Evolutionary conservation across 2,888 invertebrate genomes (phyloP), one percentile per base, ranked within the genome.

Genomic region (Drosophila mayaguana): DNA sequence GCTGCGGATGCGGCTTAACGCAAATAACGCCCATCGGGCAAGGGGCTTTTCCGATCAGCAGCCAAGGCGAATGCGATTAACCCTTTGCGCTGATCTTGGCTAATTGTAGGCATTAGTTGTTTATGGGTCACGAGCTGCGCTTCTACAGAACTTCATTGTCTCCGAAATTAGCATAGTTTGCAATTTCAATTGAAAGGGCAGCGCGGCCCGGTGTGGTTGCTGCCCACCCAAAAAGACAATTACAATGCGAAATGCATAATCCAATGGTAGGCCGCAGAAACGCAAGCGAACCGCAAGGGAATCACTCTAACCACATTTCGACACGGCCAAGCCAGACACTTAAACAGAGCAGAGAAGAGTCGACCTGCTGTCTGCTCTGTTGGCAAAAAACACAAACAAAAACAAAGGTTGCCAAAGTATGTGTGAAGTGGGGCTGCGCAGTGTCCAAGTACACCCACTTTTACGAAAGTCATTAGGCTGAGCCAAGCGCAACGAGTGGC

Each of bases 51-150:
- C 60, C 73, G 74, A 81, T 78, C 81, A 75, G 77, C 83, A 82
- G 86, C 86, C 85, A 90, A 63, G 75, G 55, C 80, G 73, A 90
- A 89, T 89, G 72, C 73, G 91, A 86, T 91, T 90, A 89, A 78
- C 61, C 63, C 59, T 75, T 64, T 69, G 66, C 86, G 67, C 62
- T 67, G 56, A 43, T 56, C 56, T 56, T 61, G 75, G 79, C 84
- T 90, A 90, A 89, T 89, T 90, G 81, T 72, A 75, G 80, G 87
- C 87, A 87, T 87, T 89, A 90, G 90, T 89, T 87, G 78, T 88
- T 90, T 90, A 81, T 90, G 89, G 89, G 87, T 85, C 82, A 68
- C 74, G 80, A 74, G 54, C 38, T 60, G 56, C 18, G 38, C 68
- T 89, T 89, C 83, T 73, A 45, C 65, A 61, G 72, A 88, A 88